phyloP scores from a whole-genome alignment of 2,113 vertebrate species.

The Boleophthalmus pectinirostris region DNA sequence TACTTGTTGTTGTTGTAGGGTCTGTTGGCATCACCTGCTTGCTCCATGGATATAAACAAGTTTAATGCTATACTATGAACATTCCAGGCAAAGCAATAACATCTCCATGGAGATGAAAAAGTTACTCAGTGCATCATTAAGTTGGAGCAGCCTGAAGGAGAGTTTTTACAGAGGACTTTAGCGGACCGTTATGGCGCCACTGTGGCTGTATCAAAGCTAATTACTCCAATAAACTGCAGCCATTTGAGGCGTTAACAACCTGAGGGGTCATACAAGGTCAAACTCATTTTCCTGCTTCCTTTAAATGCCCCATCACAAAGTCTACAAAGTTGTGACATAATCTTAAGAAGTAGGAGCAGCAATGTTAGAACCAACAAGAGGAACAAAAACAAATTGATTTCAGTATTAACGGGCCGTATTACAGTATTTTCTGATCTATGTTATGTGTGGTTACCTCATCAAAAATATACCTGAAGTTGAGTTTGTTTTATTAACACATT shows the following conservation, averaged over 20 bases:
- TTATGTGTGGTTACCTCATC: too few species aligned
- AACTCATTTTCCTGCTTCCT: not conserved
- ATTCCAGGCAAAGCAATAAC: not conserved
- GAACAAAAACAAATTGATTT: too few species aligned
- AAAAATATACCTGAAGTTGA: too few species aligned
- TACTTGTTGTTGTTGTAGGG: too few species aligned
- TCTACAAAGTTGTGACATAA: not conserved
- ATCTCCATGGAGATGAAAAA: not conserved
- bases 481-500: too few species aligned
- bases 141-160: conserved; percentile 34
- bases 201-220: conserved; percentile 23
- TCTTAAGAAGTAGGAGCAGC: not conserved
- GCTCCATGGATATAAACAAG: too few species aligned
- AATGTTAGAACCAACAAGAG: too few species aligned
- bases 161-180: conserved; percentile 18
- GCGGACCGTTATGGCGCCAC: not conserved
- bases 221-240: conserved; percentile 27
- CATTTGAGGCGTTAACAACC: not conserved
- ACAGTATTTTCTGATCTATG: too few species aligned
- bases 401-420: too few species aligned
- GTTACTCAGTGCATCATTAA: conserved; percentile 5
- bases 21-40: too few species aligned
- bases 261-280: conserved; percentile 6
- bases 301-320: not conserved
- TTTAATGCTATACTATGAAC: too few species aligned